Conservation (phyloP, 2,113 vertebrate genomes). For the Periophthalmodon schlosseri region DNA sequence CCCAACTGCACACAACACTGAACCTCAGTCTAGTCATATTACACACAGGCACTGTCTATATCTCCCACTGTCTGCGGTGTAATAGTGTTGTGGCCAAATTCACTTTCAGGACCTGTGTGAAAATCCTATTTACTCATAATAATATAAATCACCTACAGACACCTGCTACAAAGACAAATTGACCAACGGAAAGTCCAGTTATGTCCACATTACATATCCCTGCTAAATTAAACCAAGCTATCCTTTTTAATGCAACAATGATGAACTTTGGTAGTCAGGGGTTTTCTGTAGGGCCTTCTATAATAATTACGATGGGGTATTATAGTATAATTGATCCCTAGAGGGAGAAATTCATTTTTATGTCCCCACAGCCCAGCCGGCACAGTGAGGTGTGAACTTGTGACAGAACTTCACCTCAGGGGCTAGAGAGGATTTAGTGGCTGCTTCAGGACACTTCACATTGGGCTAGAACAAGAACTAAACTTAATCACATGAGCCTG, state of each 20-base stretch:
- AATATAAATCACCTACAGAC: constrained; percentile 5
- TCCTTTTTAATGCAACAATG: constrained; percentile 10
- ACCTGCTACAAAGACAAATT: constrained; percentile 40
- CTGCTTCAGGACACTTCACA: constrained; percentile 40
- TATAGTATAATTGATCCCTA: constrained; percentile 48
- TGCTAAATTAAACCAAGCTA: constrained; percentile 4
- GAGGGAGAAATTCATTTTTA: constrained; percentile 39
- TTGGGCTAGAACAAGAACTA: constrained; percentile 19
- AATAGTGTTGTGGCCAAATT: constrained; percentile 9
- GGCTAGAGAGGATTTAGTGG: constrained; percentile 32
- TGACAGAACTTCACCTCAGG: constrained; percentile 35
- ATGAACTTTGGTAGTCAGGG: constrained; percentile 17
- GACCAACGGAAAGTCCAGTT: constrained; percentile 26
- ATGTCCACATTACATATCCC: not conserved
- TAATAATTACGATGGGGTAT: constrained; percentile 48
- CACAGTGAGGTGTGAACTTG: constrained; percentile 26
- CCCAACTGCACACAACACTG: constrained; percentile 18
- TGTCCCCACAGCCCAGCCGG: constrained; percentile 21
- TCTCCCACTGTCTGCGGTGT: constrained; percentile 15
- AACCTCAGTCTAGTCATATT: constrained; percentile 16
- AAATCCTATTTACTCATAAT: constrained; percentile 4
- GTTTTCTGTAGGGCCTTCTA: constrained; percentile 34
- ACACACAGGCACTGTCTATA: constrained; percentile 11
- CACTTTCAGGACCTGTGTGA: constrained; percentile 3
- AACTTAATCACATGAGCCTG: constrained; percentile 30